Evolutionary conservation across 2,113 vertebrate species (phyloP), one percentile per base, ranked within the genome.

Genomic region (Psammodynastes pulverulentus): DNA sequence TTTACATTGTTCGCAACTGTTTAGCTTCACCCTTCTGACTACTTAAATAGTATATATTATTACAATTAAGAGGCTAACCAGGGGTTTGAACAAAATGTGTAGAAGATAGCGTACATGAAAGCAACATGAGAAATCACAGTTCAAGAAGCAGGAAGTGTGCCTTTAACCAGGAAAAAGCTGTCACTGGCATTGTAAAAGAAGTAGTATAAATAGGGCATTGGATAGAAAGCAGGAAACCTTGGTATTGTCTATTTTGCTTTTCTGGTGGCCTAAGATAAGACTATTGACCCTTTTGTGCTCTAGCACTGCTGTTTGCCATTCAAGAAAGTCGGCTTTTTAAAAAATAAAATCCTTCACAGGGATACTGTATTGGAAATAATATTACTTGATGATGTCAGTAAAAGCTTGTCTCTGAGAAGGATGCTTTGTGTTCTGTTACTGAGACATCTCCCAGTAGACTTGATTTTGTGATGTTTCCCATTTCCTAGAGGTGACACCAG

Each of bases 201-300:
- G 95, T 97, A 98, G 98, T 99, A 98, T 98, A 99, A 98, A 99
- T 99, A 99, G 98, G 98, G 98, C 98, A 98, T 96, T 97, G 98
- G 98, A 98, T 98, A 98, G 98, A 98, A 98, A 98, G 98, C 98
- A 98, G 98, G 98, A 99, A 99, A 98, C 97, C 98, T 98, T 97
- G 54, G 95, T 98, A 98, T 98, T 98, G 98, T 97, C 98, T 98
- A 98, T 98, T 98, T 98, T 97, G 98, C 97, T 98, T 98, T 98
- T 98, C 98, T 99, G 98, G 97, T 98, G 98, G 97, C 97, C 96
- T 96, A 95, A 98, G 98, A 99, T 99, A 99, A 99, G 98, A 97
- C 96, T 98, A 97, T 98, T 98, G 98, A 98, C 98, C 97, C 91
- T 85, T 92, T 48, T 84, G 45, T 51, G 23, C 13, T 89, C 15